These are phyloP conservation scores for Yponomeuta cagnagella DNA, from an alignment of 2,888 invertebrate genomes.

Conservation along the genomic window DNA sequence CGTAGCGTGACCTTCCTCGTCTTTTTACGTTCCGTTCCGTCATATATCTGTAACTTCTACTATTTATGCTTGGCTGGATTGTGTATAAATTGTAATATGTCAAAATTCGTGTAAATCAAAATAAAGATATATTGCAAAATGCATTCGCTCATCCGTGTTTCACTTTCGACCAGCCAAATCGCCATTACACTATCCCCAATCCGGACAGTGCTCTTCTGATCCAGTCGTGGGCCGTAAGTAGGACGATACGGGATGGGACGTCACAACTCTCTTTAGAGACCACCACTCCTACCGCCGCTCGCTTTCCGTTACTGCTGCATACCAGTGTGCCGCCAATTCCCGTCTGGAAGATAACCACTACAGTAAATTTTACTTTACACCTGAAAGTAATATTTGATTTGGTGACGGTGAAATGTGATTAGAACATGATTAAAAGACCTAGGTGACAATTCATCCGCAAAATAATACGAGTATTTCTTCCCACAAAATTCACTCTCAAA, in stretches of 20 bases:
- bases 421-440: no score
- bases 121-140: neutral
- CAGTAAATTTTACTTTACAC: conserved; percentile 11
- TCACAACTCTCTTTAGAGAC: conserved; percentile 43
- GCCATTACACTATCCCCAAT: conserved; percentile 18
- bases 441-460: no score
- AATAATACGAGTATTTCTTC: no score
- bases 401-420: no score
- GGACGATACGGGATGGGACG: conserved; percentile 29
- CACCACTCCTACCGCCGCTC: conserved; percentile 45
- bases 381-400: no score
- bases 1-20: neutral
- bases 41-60: neutral
- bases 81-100: neutral
- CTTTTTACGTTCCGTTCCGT: neutral
- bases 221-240: conserved; percentile 49
- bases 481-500: no score
- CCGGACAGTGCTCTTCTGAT: conserved; percentile 28
- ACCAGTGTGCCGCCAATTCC: conserved; percentile 57
- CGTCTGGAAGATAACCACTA: conserved; percentile 37
- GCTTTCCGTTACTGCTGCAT: conserved; percentile 38
- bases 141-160: neutral
- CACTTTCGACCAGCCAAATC: no score
- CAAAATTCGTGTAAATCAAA: neutral
- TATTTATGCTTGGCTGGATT: neutral